phyloP scores from a whole-genome alignment of 2,113 vertebrate species.

The Furnarius figulus region DNA sequence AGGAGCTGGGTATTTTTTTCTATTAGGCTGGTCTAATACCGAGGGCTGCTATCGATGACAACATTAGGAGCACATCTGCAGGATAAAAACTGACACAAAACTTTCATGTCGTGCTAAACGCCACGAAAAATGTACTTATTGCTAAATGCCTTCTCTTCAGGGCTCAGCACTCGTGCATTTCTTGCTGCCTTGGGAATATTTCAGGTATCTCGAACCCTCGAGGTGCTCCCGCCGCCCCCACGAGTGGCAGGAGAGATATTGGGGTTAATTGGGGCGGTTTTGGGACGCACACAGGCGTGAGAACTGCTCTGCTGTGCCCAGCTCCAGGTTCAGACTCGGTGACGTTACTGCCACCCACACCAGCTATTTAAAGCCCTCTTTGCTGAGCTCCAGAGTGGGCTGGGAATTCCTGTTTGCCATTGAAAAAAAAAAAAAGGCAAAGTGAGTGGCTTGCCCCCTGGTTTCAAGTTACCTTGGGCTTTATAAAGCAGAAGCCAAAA shows the following conservation, averaged over 20 bases:
- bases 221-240: rapidly evolving
- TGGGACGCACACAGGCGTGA: background rate
- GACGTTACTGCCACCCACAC: background rate
- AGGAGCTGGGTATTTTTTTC: background rate
- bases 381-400: background rate
- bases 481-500: background rate
- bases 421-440: background rate
- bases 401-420: background rate
- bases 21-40: background rate
- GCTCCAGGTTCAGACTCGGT: background rate
- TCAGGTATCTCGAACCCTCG: rapidly evolving
- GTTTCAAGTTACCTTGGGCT: background rate
- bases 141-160: background rate
- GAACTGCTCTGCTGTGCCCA: background rate
- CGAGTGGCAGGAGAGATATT: rapidly evolving
- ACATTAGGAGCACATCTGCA: background rate
- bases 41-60: background rate
- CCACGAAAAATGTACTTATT: background rate
- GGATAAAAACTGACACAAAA: constrained; percentile 34
- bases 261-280: background rate
- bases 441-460: background rate
- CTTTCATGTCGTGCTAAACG: background rate
- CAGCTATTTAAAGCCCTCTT: background rate
- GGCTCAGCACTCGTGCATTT: background rate
- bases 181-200: background rate